A percentile compares a stretch with the other conserved stretches of the same genome.
Evolutionary conservation across 2,888 invertebrate species (phyloP).

Genomic region (Agriopis aurantiaria): DNA sequence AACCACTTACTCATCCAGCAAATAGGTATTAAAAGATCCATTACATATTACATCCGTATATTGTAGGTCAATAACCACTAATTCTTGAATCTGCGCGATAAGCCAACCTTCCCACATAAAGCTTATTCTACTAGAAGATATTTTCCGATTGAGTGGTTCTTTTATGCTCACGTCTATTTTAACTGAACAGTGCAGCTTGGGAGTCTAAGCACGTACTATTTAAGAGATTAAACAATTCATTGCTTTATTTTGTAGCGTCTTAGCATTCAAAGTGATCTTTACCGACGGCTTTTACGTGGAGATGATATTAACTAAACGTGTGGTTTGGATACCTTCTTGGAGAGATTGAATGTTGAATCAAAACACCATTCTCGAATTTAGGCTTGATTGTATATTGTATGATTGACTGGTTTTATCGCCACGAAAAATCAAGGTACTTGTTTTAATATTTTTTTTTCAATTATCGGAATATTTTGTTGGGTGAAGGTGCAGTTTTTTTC

Average conservation of each 20-base stretch:
- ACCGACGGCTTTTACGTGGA: neutral
- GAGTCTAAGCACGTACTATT: neutral
- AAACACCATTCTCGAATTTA: neutral
- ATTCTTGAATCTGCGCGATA: neutral
- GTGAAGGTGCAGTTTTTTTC: too few species aligned
- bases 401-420: too few species aligned
- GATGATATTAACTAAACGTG: neutral
- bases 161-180: conserved; percentile 19
- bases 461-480: too few species aligned
- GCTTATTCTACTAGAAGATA: conserved; percentile 31
- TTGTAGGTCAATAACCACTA: too few species aligned
- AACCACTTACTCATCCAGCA: too few species aligned
- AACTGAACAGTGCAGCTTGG: conserved; percentile 16
- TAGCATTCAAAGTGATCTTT: conserved; percentile 5
- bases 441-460: too few species aligned
- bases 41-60: too few species aligned
- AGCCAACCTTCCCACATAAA: conserved; percentile 4
- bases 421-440: too few species aligned
- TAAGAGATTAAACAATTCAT: conserved; percentile 11
- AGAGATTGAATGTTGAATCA: neutral
- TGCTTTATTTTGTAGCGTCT: conserved; percentile 1
- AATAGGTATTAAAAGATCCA: too few species aligned
- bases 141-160: conserved; percentile 32
- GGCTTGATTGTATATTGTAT: too few species aligned
- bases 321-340: neutral